Evolutionary conservation across 2,113 vertebrate genomes (phyloP).

Genomic region (Camelus dromedarius): DNA sequence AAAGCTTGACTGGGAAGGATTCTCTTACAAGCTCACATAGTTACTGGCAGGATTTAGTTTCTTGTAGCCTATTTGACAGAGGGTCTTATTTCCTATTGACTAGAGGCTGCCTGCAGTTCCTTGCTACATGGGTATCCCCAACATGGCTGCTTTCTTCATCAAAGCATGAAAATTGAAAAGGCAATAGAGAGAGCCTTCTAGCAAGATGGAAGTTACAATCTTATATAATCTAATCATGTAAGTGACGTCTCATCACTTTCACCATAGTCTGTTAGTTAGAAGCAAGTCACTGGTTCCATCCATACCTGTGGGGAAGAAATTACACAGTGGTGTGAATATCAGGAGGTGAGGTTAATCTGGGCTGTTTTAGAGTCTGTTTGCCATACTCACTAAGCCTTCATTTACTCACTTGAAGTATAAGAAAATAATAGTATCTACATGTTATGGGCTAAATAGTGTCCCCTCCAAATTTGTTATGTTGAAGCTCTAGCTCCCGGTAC

Average conservation of each 20-base stretch:
- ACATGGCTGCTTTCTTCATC: not conserved
- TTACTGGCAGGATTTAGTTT: not conserved
- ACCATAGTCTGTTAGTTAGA: not conserved
- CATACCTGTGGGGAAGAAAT: not conserved
- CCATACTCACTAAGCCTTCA: not conserved
- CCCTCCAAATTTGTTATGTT: not conserved
- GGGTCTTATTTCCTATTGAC: not conserved
- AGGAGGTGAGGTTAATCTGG: not conserved
- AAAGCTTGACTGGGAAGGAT: not conserved
- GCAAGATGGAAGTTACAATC: not conserved
- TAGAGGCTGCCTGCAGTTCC: not conserved
- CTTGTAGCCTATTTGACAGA: not conserved
- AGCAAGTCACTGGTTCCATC: not conserved
- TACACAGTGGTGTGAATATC: not conserved
- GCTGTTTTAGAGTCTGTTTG: not conserved
- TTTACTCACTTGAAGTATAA: not conserved
- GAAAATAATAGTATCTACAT: not conserved
- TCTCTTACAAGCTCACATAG: not conserved
- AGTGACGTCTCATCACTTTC: not conserved
- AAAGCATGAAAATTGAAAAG: not conserved
- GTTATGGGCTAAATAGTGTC: not conserved
- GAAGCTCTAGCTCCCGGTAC: not conserved
- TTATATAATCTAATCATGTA: not conserved
- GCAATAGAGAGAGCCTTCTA: not conserved
- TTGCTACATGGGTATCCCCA: not conserved